Base-by-base conservation (phyloP, 1,140 invertebrate genomes). In the Leptinotarsa texana region DNA sequence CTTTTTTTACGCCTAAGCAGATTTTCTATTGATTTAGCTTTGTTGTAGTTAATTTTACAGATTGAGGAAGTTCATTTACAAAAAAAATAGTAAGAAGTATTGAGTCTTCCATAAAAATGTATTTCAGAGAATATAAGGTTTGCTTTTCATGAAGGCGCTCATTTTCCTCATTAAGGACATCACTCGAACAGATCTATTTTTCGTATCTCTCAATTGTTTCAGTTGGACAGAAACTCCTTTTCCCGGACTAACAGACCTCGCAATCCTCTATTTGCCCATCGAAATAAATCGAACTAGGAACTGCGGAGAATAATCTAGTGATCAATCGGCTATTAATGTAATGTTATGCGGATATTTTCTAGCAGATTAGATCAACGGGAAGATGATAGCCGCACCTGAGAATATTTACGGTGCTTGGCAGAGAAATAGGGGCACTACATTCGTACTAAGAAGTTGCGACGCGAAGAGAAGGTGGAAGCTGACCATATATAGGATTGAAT, bases 271-370 rank as follows among this genome's bases (percentile, higher is more conserved):
- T 57, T 57, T 57, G n/a, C 51, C 15, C 51, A 57, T 57, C 51
- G 51, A 57, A 57, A 17, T n/a, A 57, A 57, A 57, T 57, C 51
- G n/a, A 57, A 57, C 51, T 15, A 57, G 51, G 51, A 57, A 57
- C 51, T 57, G n/a, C 51, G 51, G 51, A 57, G 15, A 57, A 57
- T 57, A 57, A 57, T 57, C 51, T 15, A 57, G 51, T 57, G 51
- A 57, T 57, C 51, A 17, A 57, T 57, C 51, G 13, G 51, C 67
- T 27, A 69, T 69, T 69, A 69, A 42, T 27, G 42, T 33, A 69
- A 69, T 42, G 27, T 21, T 69, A 69, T 69, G 67, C 67, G 67
- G 67, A 69, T 42, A 69, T 69, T 69, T 69, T 48, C 27, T 49
- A 0, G 18, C 42, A 27, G 67, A 69, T 69, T 69, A 69, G 67